A percentile compares a stretch with the other conserved stretches of the same genome.
phyloP scores from a whole-genome alignment of 2,888 invertebrate species.

The Caenorhabditis panamensis region DNA sequence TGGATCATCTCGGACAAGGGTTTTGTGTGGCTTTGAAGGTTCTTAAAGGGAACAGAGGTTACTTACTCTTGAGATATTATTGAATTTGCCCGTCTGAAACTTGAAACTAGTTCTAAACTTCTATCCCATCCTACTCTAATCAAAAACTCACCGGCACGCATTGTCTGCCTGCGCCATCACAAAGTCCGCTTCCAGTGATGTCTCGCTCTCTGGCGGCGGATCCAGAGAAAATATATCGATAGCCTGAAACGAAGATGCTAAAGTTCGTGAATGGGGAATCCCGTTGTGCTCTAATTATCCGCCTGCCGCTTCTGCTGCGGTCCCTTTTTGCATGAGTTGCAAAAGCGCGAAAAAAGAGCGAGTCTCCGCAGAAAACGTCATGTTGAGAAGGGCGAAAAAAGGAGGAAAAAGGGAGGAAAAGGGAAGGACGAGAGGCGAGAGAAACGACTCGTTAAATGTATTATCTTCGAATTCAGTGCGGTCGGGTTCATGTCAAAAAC shows the following conservation, averaged over 20 bases:
- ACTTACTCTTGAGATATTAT: slow-evolving; percentile 42
- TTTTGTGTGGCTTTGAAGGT: not conserved
- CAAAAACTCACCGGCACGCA: slow-evolving; percentile 63
- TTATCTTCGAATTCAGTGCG: slow-evolving; percentile 39
- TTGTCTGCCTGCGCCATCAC: slow-evolving; percentile 69
- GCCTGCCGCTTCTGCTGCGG: slow-evolving; percentile 15
- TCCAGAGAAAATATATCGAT: slow-evolving; percentile 68
- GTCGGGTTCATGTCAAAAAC: slow-evolving; percentile 39
- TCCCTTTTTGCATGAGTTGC: slow-evolving; percentile 8
- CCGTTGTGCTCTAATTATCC: slow-evolving; percentile 38
- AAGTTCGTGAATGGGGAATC: slow-evolving; percentile 27
- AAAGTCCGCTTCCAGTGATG: slow-evolving; percentile 66
- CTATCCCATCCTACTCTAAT: not conserved
- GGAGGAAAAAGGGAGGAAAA: slow-evolving; percentile 29
- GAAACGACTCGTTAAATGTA: slow-evolving; percentile 52
- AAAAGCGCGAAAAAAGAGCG: slow-evolving; percentile 51
- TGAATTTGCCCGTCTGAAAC: slow-evolving; percentile 37
- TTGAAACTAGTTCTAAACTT: not conserved
- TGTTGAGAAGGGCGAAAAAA: slow-evolving; percentile 43
- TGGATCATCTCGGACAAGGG: not conserved
- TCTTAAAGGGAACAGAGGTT: slow-evolving; percentile 35
- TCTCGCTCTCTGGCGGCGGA: slow-evolving; percentile 64
- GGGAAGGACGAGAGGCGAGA: slow-evolving; percentile 23
- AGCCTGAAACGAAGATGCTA: slow-evolving; percentile 59
- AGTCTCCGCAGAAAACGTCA: slow-evolving; percentile 44